phyloP scores from a whole-genome alignment of 35 echinoderm and acorn worm species.

The Hemicentrotus pulcherrimus region DNA sequence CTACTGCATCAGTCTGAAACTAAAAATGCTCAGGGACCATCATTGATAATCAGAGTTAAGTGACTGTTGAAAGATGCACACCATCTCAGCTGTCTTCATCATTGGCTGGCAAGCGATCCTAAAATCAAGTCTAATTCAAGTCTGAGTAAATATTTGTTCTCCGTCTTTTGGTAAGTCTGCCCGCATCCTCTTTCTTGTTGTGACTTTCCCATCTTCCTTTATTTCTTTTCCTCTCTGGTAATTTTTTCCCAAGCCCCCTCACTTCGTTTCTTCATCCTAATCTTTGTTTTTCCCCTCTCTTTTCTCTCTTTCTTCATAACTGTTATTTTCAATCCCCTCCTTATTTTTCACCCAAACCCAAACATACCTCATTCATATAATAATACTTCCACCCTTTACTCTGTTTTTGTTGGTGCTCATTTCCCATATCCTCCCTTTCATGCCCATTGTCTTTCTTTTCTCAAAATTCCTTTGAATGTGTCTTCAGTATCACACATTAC shows the following conservation, averaged over 20 bases:
- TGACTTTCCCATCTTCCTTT: not conserved
- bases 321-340: not conserved
- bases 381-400: not conserved
- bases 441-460: too few relatives aligned
- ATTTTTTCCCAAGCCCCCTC: too few relatives aligned
- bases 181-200: not conserved
- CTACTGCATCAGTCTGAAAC: not conserved
- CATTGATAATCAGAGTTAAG: not conserved
- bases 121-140: not conserved
- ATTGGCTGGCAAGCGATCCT: not conserved
- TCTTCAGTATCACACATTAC: too few relatives aligned
- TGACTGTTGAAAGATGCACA: not conserved
- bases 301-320: too few relatives aligned
- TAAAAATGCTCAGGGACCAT: not conserved
- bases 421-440: not conserved
- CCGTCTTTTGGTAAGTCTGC: not conserved
- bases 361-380: not conserved
- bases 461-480: too few relatives aligned
- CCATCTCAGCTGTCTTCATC: not conserved
- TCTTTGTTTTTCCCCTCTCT: too few relatives aligned
- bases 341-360: not conserved
- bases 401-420: not conserved
- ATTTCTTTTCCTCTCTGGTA: not conserved
- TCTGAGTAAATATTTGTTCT: conserved; percentile 4
- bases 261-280: too few relatives aligned